A percentile compares a stretch with the other conserved stretches of the same genome.
Evolutionary conservation across 2,113 vertebrate genomes (phyloP).

Genomic region (Calcarius ornatus): DNA sequence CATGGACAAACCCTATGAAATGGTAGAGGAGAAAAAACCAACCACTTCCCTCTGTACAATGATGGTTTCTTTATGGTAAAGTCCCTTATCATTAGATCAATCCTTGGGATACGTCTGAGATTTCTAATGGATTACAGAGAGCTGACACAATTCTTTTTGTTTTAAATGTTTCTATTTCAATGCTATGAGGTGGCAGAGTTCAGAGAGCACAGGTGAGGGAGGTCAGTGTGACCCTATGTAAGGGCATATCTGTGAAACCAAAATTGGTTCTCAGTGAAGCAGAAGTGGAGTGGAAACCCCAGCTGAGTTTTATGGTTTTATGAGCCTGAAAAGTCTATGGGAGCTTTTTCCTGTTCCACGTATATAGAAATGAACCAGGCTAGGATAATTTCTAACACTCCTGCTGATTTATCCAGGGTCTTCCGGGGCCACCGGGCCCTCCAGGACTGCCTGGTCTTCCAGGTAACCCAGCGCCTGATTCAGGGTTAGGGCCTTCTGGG

Average conservation of each 20-base stretch:
- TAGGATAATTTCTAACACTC: not conserved
- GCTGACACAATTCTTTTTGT: no score
- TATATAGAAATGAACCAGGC: not conserved
- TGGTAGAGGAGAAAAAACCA: not conserved
- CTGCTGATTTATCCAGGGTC: conserved; percentile 73
- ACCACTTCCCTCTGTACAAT: not conserved
- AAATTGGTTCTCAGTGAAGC: not conserved
- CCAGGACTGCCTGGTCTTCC: conserved; percentile 73
- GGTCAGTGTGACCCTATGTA: not conserved
- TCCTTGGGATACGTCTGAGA: not conserved
- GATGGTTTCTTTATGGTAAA: not conserved
- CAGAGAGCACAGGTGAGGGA: not conserved
- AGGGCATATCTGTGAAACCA: not conserved
- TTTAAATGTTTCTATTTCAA: not conserved
- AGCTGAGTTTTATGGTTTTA: not conserved
- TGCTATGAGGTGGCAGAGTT: not conserved
- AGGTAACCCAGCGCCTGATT: conserved; percentile 76
- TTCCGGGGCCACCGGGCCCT: conserved; percentile 80
- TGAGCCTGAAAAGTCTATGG: not conserved
- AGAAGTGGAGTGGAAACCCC: not conserved
- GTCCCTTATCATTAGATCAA: accelerated
- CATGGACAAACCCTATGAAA: not conserved
- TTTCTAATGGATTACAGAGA: not conserved
- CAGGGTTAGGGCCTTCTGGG: conserved; percentile 72
- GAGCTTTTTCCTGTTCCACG: not conserved